phyloP scores from a whole-genome alignment of 2,797 vertebrate species.

The Danio aesculapii region DNA sequence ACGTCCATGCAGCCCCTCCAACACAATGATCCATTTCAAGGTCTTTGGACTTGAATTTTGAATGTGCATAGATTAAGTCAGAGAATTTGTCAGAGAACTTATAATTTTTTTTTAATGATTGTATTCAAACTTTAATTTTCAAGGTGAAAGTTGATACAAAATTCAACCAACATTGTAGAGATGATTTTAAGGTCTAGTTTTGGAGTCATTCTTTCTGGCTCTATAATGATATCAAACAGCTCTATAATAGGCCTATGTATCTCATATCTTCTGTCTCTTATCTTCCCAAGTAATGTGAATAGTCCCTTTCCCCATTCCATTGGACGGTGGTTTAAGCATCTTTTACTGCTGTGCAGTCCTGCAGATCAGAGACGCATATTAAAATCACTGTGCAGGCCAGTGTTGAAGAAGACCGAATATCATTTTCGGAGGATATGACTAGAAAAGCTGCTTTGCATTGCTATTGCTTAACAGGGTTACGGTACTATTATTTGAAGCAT shows the following conservation, averaged over 20 bases:
- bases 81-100: background rate
- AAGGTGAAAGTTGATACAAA: background rate
- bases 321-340: slow-evolving; percentile 22
- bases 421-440: background rate
- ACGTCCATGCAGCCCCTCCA: background rate
- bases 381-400: slow-evolving; percentile 43
- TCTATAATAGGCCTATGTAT: slow-evolving; percentile 2
- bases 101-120: slow-evolving; percentile 14
- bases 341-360: slow-evolving; percentile 33
- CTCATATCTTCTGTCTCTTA: background rate
- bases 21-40: background rate
- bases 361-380: slow-evolving; percentile 40
- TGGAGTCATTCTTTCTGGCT: background rate
- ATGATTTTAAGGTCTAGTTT: background rate
- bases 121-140: slow-evolving; percentile 2
- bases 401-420: slow-evolving; percentile 18
- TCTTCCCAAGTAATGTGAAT: slow-evolving; percentile 39
- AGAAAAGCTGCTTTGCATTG: slow-evolving; percentile 34
- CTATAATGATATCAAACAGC: background rate
- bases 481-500: slow-evolving; percentile 33
- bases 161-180: background rate
- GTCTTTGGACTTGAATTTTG: background rate
- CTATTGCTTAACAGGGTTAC: slow-evolving; percentile 56
- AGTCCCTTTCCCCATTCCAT: slow-evolving; percentile 23
- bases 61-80: slow-evolving; percentile 12